phyloP scores from a whole-genome alignment of 2,888 invertebrate species.

The Noctua fimbriata region DNA sequence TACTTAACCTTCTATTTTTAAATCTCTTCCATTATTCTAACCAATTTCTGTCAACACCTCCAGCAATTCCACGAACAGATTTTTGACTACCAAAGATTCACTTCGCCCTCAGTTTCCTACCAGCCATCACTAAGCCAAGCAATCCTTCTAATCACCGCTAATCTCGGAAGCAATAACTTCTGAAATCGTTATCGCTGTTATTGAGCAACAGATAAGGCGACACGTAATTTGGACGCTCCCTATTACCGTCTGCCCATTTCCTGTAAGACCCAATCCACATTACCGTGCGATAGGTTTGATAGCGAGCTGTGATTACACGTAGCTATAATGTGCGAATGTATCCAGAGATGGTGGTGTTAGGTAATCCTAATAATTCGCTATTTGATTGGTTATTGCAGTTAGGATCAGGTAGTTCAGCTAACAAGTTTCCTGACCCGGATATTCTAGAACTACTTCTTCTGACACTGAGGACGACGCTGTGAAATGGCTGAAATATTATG shows the following conservation, averaged over 20 bases:
- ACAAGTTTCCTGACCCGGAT: background rate
- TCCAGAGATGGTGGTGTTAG: background rate
- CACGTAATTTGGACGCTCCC: slow-evolving; percentile 21
- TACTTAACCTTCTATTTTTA: too few relatives aligned
- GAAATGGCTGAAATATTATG: background rate
- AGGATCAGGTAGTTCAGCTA: background rate
- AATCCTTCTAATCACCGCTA: slow-evolving; percentile 9
- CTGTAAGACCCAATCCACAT: slow-evolving; percentile 46
- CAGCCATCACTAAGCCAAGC: background rate
- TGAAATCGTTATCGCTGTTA: slow-evolving; percentile 32
- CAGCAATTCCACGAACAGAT: background rate
- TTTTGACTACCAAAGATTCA: background rate
- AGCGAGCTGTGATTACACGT: slow-evolving; percentile 31
- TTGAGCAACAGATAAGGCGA: slow-evolving; percentile 38
- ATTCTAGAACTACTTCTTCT: background rate
- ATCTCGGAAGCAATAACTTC: slow-evolving; percentile 17
- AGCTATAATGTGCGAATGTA: background rate
- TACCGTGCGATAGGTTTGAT: slow-evolving; percentile 33
- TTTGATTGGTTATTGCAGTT: background rate
- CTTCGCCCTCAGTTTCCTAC: background rate
- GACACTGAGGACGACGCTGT: background rate
- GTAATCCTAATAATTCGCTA: background rate
- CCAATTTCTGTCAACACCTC: background rate
- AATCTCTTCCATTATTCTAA: background rate
- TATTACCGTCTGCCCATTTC: slow-evolving; percentile 22